Base-by-base conservation (phyloP, 2,888 invertebrate species). In the Rhodophaea formosa region DNA sequence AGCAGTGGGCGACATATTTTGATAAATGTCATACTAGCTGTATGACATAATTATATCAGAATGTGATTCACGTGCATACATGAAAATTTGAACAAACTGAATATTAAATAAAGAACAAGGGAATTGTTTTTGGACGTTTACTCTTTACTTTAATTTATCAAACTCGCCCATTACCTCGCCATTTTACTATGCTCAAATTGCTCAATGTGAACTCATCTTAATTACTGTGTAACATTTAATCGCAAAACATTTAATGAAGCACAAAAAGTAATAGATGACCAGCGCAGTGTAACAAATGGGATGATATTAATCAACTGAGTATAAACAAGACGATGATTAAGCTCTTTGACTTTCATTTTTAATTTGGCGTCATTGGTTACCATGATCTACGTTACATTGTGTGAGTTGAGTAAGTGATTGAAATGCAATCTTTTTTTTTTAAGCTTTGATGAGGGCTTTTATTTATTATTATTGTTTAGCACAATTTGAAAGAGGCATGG, bases 151-250 rank as follows among this genome's bases (percentile, higher is more conserved):
- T 23, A 23, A 2, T 23, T 3, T 29, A 46, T 12, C 23, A 1
- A 10, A 23, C 46, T 46, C 23, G 46, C 46, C 23, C 0, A 1
- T 23, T 46, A 23, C 2, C 23, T 23, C 5, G 23, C 23, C 23
- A 17, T 46, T 1, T 23, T 12, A 49, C 30, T 32, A 8, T 1
- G 17, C 15, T n/a, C 12, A 51, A 52, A 15, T 1, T 1, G 17
- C 15, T n/a, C 12, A 51, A 52, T 46, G 15, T 49, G 49, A 55
- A 49, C 29, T 29, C 2, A 8, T 29, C 7, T 15, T 56, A 49
- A 56, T 56, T 49, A 56, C 49, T 43, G 43, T 15, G n/a, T 47
- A 47, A 47, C 47, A 47, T 56, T 54, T 54, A 45, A 56, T 47
- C 39, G 15, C 47, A 39, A 35, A 42, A 47, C 46, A 14, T 29